phyloP scores from a whole-genome alignment of 2,888 invertebrate genomes.

The Synergus itoensis region DNA sequence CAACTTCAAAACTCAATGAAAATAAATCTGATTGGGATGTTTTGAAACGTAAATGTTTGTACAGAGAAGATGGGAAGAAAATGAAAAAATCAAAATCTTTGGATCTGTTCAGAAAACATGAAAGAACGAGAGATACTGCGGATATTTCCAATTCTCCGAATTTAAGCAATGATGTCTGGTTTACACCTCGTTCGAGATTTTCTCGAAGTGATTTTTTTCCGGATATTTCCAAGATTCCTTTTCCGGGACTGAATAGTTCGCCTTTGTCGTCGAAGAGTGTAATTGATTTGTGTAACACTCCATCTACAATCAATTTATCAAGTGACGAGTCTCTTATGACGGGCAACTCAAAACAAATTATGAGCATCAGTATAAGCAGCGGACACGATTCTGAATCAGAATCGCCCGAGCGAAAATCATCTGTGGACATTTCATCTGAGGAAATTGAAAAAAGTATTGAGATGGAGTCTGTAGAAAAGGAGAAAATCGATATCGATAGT shows the following conservation, averaged over 20 bases:
- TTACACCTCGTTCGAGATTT: background rate
- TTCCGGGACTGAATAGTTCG: background rate
- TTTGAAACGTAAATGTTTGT: background rate
- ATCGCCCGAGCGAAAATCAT: background rate
- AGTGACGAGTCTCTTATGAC: background rate
- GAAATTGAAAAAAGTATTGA: background rate
- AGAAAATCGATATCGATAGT: too few relatives aligned
- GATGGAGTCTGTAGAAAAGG: background rate
- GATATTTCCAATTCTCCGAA: background rate
- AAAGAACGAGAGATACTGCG: background rate
- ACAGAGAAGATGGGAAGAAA: background rate
- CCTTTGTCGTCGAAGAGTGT: background rate
- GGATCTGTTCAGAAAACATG: background rate
- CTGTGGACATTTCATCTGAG: background rate
- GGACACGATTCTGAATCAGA: background rate
- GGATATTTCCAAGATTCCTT: background rate
- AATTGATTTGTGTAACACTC: background rate
- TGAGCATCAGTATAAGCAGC: background rate
- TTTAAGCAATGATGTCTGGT: background rate
- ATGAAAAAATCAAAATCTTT: conserved; percentile 15
- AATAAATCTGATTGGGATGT: background rate
- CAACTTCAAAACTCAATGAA: background rate
- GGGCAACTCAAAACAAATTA: too few relatives aligned
- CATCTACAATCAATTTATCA: background rate
- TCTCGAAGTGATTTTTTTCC: background rate